phyloP scores from a whole-genome alignment of 2,888 invertebrate species.

The Orthonychiurus folsomi region DNA sequence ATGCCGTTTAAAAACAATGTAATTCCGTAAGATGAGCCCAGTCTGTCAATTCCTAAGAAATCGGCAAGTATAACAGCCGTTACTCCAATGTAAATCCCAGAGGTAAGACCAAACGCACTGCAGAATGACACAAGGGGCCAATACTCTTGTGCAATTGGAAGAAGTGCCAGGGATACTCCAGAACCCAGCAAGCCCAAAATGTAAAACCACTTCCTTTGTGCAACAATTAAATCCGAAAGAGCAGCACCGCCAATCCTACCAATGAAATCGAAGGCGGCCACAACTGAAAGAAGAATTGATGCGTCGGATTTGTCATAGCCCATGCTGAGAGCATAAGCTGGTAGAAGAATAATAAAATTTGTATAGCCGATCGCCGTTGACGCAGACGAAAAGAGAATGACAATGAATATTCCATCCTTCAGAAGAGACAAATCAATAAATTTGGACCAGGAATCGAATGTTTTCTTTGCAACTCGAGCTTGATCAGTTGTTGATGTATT shows the following conservation, averaged over 20 bases:
- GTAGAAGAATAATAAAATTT: conserved; percentile 72
- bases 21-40: conserved; percentile 77
- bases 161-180: conserved; percentile 60
- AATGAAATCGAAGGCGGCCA: conserved; percentile 68
- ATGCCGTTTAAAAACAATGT: conserved; percentile 76
- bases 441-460: conserved; percentile 45
- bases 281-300: conserved; percentile 66
- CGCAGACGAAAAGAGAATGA: conserved; percentile 73
- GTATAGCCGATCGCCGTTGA: conserved; percentile 80
- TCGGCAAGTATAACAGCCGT: conserved; percentile 82
- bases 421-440: conserved; percentile 66
- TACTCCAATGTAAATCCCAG: conserved; percentile 75
- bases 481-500: conserved; percentile 4
- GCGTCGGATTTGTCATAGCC: conserved; percentile 62
- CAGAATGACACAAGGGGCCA: conserved; percentile 56
- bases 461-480: background rate
- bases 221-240: conserved; percentile 63
- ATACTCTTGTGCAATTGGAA: conserved; percentile 56
- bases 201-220: conserved; percentile 67
- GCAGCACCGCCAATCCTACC: conserved; percentile 79
- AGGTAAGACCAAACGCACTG: conserved; percentile 68
- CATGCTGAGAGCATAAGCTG: conserved; percentile 62
- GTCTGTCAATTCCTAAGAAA: conserved; percentile 70
- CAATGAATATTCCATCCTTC: conserved; percentile 68
- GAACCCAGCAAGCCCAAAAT: conserved; percentile 68